Evolutionary conservation across 2,888 invertebrate species (phyloP).

Genomic region (Diaperis boleti): DNA sequence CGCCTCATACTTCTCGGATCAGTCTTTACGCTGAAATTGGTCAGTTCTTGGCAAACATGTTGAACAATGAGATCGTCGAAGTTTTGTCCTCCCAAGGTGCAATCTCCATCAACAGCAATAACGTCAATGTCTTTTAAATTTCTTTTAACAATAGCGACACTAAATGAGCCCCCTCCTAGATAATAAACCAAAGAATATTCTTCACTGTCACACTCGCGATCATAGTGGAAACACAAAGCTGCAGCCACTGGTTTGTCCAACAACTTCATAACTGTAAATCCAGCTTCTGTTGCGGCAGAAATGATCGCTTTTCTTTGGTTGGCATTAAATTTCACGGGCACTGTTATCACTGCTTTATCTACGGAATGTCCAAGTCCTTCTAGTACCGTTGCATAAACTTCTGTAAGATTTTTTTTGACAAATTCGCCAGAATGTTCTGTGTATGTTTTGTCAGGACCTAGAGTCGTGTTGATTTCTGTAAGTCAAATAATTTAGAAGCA

Average conservation of each 20-base stretch:
- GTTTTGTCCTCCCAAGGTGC: conserved; percentile 53
- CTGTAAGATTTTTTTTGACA: neutral
- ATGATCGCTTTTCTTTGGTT: conserved; percentile 50
- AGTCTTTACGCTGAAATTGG: conserved; percentile 34
- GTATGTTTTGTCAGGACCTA: no score
- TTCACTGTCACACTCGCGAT: conserved; percentile 35
- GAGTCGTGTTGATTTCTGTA: no score
- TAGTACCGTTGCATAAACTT: neutral
- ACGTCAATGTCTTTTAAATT: conserved; percentile 41
- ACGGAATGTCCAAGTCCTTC: neutral
- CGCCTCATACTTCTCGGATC: conserved; percentile 32
- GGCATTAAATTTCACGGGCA: conserved; percentile 54
- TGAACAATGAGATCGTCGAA: conserved; percentile 47
- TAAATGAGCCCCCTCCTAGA: conserved; percentile 53
- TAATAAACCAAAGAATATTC: conserved; percentile 49
- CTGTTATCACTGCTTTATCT: conserved; percentile 49
- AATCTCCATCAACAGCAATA: conserved; percentile 49
- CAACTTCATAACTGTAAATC: conserved; percentile 46
- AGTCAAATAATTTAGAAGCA: no score
- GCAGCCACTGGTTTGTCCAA: conserved; percentile 53
- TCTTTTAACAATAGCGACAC: conserved; percentile 49
- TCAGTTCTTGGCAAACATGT: conserved; percentile 38
- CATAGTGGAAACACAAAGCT: conserved; percentile 46
- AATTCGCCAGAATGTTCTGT: no score
- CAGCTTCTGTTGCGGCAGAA: conserved; percentile 49